Evolutionary conservation across 2,113 vertebrate genomes (phyloP), one percentile per base, ranked within the genome.

Genomic region (Parotia lawesii): DNA sequence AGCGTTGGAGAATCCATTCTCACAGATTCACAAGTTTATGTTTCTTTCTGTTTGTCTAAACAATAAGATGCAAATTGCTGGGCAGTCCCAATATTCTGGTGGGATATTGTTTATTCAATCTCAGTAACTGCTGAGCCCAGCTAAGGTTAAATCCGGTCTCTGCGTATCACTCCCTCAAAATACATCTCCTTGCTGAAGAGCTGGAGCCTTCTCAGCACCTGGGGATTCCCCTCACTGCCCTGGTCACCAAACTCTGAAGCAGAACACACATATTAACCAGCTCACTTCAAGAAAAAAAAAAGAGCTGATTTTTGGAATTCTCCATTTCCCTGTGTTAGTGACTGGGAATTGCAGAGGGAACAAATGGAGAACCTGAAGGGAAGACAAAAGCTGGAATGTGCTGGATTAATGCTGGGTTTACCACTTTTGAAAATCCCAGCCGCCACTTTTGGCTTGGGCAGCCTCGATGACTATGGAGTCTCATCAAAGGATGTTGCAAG

Each of bases 381-480:
- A 53, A 66, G 33, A 37, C 2, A 73, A 37, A 72, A 69, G 0
- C 5, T 72, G 53, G 15, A 27, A 47, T 5, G 5, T 0, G 1
- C 23, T 82, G 93, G 42, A 25, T 66, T 66, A 35, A 9, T 2
- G 2, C 21, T 45, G 58, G 8, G 7, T 94, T 79, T 42, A 14
- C 4, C 44, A 11, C 64, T 56, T n/a, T 1, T 12, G 47, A 74
- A 51, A 89, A 82, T 5, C 5, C 12, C 87, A 87, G 65, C 14
- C 20, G 64, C 5, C 21, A 24, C 31, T 82, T 87, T 40, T 35
- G 40, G 10, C 62, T 64, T 54, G 42, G 21, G 5, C 70, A 73
- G 33, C 31, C 18, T 18, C 9, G 10, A 37, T 37, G 51, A 28
- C 11, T 28, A 5, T 3, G 18, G 70, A 51, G 33, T 15, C 10